A percentile compares a stretch with the other conserved stretches of the same genome.
phyloP scores from a whole-genome alignment of 2,888 invertebrate genomes.

The Chouioia cunea region DNA sequence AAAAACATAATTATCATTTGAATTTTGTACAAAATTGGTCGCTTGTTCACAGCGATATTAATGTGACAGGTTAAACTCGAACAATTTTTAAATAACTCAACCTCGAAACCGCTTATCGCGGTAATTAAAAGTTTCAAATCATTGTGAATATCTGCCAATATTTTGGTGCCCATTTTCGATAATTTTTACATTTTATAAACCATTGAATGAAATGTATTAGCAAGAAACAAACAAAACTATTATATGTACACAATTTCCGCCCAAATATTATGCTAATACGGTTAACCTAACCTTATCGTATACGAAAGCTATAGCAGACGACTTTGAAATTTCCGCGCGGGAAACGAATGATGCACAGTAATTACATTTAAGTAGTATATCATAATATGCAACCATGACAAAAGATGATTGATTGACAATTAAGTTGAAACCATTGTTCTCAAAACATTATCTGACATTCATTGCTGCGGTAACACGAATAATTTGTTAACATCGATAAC shows the following conservation, averaged over 20 bases:
- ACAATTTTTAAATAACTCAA: conserved; percentile 43
- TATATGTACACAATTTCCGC: conserved; percentile 10
- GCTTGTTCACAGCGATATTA: no score
- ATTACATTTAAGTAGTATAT: no score
- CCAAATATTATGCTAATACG: neutral
- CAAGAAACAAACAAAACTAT: conserved; percentile 3
- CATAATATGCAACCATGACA: no score
- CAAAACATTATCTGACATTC: no score
- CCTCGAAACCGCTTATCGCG: conserved; percentile 62
- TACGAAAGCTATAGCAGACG: no score
- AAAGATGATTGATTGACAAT: no score
- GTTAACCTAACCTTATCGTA: conserved; percentile 10
- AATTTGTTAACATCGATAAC: no score
- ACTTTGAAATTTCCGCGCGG: no score
- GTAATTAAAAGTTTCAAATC: conserved; percentile 63
- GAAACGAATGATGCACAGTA: no score
- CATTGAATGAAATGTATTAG: conserved; percentile 26
- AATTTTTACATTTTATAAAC: conserved; percentile 13
- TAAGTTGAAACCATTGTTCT: no score
- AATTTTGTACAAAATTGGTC: no score
- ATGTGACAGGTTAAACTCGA: conserved; percentile 22
- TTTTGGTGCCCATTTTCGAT: conserved; percentile 59
- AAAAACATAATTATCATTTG: neutral
- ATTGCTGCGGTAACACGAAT: no score
- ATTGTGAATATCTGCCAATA: conserved; percentile 60